Conservation (phyloP, 2,888 invertebrate species). For the Drosophila putrida region DNA sequence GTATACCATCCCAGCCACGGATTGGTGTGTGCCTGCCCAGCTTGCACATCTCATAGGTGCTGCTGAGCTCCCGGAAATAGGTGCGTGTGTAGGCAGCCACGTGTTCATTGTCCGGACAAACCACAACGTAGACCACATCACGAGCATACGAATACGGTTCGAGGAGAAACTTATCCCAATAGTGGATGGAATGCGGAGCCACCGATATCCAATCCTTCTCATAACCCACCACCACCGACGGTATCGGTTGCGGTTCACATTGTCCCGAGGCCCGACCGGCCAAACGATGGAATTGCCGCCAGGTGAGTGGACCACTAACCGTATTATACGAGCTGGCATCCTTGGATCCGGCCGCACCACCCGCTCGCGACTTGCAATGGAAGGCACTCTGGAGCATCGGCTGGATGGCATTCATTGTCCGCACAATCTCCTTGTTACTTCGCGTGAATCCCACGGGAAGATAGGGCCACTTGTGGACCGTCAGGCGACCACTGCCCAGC, state of each 20-base stretch:
- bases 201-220: constrained; percentile 98
- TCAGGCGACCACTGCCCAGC: constrained; percentile 63
- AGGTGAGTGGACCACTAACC: constrained; percentile 98
- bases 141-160: constrained; percentile 98
- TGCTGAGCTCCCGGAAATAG: constrained; percentile 97
- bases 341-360: constrained; percentile 90
- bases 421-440: constrained; percentile 95
- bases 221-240: constrained; percentile 96
- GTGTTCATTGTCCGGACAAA: constrained; percentile 96
- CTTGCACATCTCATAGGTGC: constrained; percentile 97
- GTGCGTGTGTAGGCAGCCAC: constrained; percentile 91
- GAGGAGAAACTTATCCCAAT: constrained; percentile 98
- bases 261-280: constrained; percentile 97
- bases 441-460: constrained; percentile 93
- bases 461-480: constrained; percentile 95
- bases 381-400: constrained; percentile 98
- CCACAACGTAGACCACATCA: constrained; percentile 97
- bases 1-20: constrained; percentile 93
- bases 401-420: constrained; percentile 95
- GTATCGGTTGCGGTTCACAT: constrained; percentile 98
- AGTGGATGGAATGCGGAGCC: constrained; percentile 96
- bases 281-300: constrained; percentile 98
- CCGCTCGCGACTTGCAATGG: constrained; percentile 95
- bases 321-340: constrained; percentile 94
- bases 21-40: constrained; percentile 97